These are phyloP conservation scores for Aegypius monachus DNA, from an alignment of 2,113 vertebrate species.

Conservation along the genomic window DNA sequence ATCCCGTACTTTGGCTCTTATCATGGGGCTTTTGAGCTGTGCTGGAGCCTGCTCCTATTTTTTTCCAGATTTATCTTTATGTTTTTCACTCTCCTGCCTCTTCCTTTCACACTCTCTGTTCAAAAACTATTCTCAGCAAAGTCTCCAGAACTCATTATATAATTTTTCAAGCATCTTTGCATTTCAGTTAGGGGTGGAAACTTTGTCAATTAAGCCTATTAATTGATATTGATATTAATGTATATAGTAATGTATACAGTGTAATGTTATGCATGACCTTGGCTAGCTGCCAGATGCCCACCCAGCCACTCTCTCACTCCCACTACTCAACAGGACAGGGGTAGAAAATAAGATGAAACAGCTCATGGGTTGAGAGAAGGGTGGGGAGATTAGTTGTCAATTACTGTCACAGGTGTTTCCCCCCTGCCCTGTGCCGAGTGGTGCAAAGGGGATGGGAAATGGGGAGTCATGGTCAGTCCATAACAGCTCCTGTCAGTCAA, in stretches of 20 bases:
- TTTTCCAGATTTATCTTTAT: background rate
- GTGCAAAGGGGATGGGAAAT: background rate
- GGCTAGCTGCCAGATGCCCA: background rate
- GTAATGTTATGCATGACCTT: rapidly evolving
- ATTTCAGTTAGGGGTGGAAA: background rate
- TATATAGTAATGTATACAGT: background rate
- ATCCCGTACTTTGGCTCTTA: background rate
- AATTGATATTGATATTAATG: too few relatives aligned
- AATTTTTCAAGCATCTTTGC: background rate
- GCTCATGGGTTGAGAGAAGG: background rate
- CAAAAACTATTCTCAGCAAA: background rate
- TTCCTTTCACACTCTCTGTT: background rate
- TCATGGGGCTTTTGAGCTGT: background rate
- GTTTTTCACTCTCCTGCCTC: background rate
- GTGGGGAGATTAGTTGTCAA: background rate
- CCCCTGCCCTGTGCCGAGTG: rapidly evolving
- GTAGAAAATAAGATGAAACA: background rate
- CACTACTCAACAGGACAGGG: background rate
- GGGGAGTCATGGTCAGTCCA: background rate
- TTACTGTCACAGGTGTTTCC: background rate
- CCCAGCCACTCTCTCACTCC: background rate
- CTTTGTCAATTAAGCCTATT: background rate
- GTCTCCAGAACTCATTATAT: background rate
- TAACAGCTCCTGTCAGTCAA: background rate
- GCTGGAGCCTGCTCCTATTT: background rate